Conservation (phyloP, 2,113 vertebrate genomes). For the Cavia porcellus region DNA sequence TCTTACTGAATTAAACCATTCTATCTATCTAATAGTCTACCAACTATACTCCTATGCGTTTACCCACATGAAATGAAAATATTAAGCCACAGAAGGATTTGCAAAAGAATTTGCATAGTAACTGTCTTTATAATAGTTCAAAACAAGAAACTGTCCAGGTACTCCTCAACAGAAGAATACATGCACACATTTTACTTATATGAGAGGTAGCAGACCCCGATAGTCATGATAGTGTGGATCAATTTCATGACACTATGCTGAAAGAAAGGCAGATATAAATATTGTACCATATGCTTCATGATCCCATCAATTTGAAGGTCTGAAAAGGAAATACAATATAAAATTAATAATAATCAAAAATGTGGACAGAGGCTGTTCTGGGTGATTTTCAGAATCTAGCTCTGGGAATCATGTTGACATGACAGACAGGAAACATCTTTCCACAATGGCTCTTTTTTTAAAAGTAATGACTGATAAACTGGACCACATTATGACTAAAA, state of each 20-base stretch:
- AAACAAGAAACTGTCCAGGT: neutral
- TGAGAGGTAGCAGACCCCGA: neutral
- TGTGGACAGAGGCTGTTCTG: too few species aligned
- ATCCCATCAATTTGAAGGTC: neutral
- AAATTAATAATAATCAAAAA: neutral
- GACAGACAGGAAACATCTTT: neutral
- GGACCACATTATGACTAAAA: neutral
- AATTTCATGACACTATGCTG: neutral
- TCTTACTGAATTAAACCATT: neutral
- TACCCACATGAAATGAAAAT: constrained; percentile 28
- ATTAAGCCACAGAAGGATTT: constrained; percentile 3
- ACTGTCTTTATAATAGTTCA: neutral
- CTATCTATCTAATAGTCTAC: neutral
- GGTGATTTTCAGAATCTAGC: neutral
- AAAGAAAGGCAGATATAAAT: neutral
- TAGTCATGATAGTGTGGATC: neutral
- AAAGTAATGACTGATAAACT: neutral
- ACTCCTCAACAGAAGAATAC: neutral
- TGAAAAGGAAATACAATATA: neutral
- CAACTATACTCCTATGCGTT: neutral
- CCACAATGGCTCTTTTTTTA: neutral
- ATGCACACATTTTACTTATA: neutral
- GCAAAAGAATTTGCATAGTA: neutral
- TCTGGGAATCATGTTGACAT: too few species aligned
- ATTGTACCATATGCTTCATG: too few species aligned